Evolutionary conservation across 2,888 invertebrate species (phyloP).

Genomic region (Apodemia mormo): DNA sequence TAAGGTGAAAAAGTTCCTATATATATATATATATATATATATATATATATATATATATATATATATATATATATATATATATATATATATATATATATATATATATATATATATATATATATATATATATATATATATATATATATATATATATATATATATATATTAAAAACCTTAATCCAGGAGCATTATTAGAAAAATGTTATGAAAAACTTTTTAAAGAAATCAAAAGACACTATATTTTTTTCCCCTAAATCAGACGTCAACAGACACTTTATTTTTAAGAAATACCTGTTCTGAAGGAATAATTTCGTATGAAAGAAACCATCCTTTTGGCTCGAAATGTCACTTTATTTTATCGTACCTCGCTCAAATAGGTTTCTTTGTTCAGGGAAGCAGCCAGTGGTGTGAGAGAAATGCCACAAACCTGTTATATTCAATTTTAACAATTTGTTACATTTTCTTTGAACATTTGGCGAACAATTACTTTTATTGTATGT

Average conservation of each 20-base stretch:
- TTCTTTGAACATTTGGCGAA: not conserved
- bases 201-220: not conserved
- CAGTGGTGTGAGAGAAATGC: not conserved
- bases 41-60: too few relatives aligned
- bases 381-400: conserved; percentile 18
- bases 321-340: conserved; percentile 9
- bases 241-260: not conserved
- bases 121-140: too few relatives aligned
- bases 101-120: too few relatives aligned
- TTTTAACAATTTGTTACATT: conserved; percentile 7
- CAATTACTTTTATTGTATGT: not conserved
- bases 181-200: too few relatives aligned
- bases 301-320: conserved; percentile 13
- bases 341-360: conserved; percentile 18
- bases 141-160: too few relatives aligned
- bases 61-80: too few relatives aligned
- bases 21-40: too few relatives aligned
- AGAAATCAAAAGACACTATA: too few relatives aligned
- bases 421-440: conserved; percentile 7
- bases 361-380: conserved; percentile 15
- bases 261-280: not conserved
- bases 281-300: conserved; percentile 8
- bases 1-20: too few relatives aligned
- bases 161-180: too few relatives aligned
- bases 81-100: too few relatives aligned